Evolutionary conservation across 1,140 invertebrate genomes (phyloP).

Genomic region (Drosophila lacteicornis): DNA sequence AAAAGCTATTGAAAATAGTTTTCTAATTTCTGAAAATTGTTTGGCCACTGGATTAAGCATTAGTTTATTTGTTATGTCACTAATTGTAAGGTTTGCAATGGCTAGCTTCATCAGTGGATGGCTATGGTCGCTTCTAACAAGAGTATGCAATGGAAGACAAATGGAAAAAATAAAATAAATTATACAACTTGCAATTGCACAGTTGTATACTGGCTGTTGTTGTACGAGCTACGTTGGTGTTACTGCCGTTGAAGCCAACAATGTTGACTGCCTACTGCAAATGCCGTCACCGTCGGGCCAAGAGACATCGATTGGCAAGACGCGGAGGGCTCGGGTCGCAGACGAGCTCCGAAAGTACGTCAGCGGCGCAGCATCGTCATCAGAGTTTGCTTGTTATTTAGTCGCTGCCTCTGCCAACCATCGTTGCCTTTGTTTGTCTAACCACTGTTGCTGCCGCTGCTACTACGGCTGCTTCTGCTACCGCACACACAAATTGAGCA

Average conservation of each 20-base stretch:
- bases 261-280: slow-evolving; percentile 44
- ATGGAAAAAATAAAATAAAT: slow-evolving; percentile 61
- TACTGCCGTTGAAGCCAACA: slow-evolving; percentile 52
- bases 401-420: slow-evolving; percentile 37
- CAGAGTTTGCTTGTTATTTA: slow-evolving; percentile 53
- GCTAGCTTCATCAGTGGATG: neutral
- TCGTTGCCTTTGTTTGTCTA: slow-evolving; percentile 38
- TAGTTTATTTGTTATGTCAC: neutral
- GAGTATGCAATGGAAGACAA: slow-evolving; percentile 36
- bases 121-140: slow-evolving; percentile 20
- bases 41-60: no score
- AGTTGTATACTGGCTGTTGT: slow-evolving; percentile 29
- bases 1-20: neutral
- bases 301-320: slow-evolving; percentile 42
- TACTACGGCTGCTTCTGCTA: slow-evolving; percentile 9
- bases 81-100: neutral
- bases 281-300: slow-evolving; percentile 62
- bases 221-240: slow-evolving; percentile 62
- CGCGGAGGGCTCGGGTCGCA: slow-evolving; percentile 9
- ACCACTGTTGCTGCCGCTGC: slow-evolving; percentile 18
- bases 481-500: slow-evolving; percentile 80
- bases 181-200: slow-evolving; percentile 63
- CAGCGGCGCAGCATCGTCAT: slow-evolving; percentile 44
- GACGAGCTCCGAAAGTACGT: slow-evolving; percentile 46
- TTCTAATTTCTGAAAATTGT: neutral